Conservation (phyloP, 1,140 invertebrate species). For the Drosophila pandora region DNA sequence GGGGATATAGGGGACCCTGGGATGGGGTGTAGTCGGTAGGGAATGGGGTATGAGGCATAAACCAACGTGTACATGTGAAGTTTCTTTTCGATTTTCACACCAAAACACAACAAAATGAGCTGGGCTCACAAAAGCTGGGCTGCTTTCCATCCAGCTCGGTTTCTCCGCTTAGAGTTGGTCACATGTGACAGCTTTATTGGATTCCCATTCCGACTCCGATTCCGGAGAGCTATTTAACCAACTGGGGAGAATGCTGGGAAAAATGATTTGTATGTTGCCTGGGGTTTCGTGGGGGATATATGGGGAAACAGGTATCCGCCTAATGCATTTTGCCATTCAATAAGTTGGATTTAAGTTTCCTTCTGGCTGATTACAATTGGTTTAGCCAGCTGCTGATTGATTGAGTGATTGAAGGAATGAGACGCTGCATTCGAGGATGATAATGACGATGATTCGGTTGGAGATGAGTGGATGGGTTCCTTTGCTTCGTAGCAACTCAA, state of each 20-base stretch:
- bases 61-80: conserved; percentile 56
- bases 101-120: conserved; percentile 66
- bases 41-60: conserved; percentile 7
- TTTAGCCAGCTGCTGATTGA: conserved; percentile 79
- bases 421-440: conserved; percentile 11
- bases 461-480: conserved; percentile 32
- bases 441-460: conserved; percentile 4
- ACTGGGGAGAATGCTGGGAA: conserved; percentile 55
- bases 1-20: background rate
- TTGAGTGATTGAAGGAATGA: conserved; percentile 62
- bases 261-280: conserved; percentile 66
- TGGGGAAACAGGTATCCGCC: conserved; percentile 44
- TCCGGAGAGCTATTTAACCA: conserved; percentile 70
- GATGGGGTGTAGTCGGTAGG: background rate
- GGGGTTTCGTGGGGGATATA: background rate
- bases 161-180: conserved; percentile 56
- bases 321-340: conserved; percentile 71
- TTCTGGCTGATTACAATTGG: conserved; percentile 58
- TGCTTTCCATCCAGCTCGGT: conserved; percentile 17
- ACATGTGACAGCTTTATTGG: conserved; percentile 79
- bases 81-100: conserved; percentile 77
- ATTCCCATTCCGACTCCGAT: conserved; percentile 68
- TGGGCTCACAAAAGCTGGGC: conserved; percentile 26
- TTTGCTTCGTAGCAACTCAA: conserved; percentile 16
- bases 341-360: conserved; percentile 46